Base-by-base conservation (phyloP, 2,797 vertebrate genomes). In the Pagetopsis macropterus region DNA sequence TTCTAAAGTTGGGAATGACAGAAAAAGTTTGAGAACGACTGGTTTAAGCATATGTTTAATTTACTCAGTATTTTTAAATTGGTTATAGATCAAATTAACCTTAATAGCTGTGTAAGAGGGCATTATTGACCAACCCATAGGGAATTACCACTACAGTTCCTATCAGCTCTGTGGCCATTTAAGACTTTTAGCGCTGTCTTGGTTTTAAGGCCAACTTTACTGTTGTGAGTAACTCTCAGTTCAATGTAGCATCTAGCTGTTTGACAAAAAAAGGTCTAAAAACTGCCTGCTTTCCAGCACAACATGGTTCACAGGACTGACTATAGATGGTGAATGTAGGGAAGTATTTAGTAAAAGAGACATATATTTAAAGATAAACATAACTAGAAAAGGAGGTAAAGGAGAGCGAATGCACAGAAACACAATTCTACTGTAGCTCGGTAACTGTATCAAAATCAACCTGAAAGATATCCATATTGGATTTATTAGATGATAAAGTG, bases 1-100 rank as follows among this genome's bases (percentile, higher is more conserved):
- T 1, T 37, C 8, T 37, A 37, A 37, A 37, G 27, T 27, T 27
- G 27, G 27, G 27, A 27, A 37, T 37, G 33, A 37, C 33, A 37
- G 33, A 37, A 37, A 37, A 9, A 9, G 33, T 37, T 37, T 37
- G 33, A 37, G 33, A 37, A 37, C 33, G 8, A 37, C 33, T 37
- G 33, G 33, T 37, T 37, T 37, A 37, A 37, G 7, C 1, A 37
- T 9, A 37, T 37, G 7, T 37, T 27, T 27, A 27, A 56, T 16
- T 19, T 49, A 23, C 41, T 59, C 13, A 43, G 15, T 56, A 43
- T 52, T 40, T 62, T 66, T 58, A 55, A 46, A 46, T 62, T 31
- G 63, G 4, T 40, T 60, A 50, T 44, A 5, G 11, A 63, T 61
- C 33, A 56, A 17, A 3, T 44, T 14, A 27, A 43, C 7, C 13